Conservation (phyloP, 37 sponge, comb jelly and placozoan genomes). For the Haliclona indistincta region DNA sequence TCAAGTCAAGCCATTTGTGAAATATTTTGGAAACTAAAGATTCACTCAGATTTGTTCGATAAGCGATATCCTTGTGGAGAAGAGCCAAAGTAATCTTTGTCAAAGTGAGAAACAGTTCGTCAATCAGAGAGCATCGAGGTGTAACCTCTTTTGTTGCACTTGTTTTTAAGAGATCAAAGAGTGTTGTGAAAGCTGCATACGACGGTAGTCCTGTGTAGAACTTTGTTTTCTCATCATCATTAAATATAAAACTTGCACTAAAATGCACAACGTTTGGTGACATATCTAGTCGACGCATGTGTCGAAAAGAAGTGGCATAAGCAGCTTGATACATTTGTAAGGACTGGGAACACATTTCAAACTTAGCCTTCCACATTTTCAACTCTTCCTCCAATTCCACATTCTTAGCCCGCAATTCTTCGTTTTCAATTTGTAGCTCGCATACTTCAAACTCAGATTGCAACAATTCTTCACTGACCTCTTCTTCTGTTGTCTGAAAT, state of each 20-base stretch:
- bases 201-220: neutral
- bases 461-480: no score
- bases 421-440: neutral
- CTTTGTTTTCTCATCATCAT: neutral
- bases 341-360: no score
- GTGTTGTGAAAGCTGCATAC: neutral
- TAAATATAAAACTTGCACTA: neutral
- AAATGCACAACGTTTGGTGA: neutral
- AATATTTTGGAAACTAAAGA: neutral
- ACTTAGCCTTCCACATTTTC: neutral
- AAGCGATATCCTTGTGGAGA: constrained; percentile 18
- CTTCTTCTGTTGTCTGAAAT: no score
- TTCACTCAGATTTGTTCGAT: neutral
- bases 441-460: neutral
- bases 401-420: neutral
- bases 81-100: no score
- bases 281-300: no score
- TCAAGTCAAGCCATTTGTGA: constrained; percentile 1
- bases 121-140: neutral
- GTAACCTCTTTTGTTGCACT: neutral
- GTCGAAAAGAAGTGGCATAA: no score
- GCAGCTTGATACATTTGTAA: no score
- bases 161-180: neutral
- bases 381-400: neutral
- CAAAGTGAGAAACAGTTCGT: neutral